Base-by-base conservation (phyloP, 1,140 invertebrate genomes). In the Nomia melanderi region DNA sequence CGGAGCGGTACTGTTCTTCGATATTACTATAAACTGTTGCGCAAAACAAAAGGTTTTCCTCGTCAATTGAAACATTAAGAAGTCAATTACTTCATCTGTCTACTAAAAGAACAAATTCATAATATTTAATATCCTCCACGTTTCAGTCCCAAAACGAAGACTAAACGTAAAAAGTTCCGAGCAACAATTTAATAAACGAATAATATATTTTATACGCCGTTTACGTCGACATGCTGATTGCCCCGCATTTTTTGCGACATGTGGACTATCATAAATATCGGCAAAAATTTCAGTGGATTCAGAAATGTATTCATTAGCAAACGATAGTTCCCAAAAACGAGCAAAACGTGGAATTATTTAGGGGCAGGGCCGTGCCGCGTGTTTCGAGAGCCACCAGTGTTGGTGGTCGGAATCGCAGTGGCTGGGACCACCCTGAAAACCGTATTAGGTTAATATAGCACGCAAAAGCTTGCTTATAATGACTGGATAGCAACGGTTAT, bases 341-440 rank as follows among this genome's bases (percentile, higher is more conserved):
- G 36, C 65, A 41, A 57, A 41, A 57, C 17, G 12, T 31, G 27
- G 39, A 66, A 66, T 74, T 75, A 67, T 57, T 66, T 64, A 57
- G 54, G 33, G 14, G 36, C 66, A 66, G 67, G 39, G 29, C 31
- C 14, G 11, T 39, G 47, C 69, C 36, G 54, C 65, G 31, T 60
- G 64, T 50, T 64, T 33, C 47, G 27, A 36, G 12, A n/a, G 41
- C 73, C 64, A 67, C 64, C 64, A 25, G 17, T n/a, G 41, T 27
- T 47, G 41, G 31, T 53, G 47, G n/a, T 56, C 57, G 56, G 53
- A 60, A 63, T 44, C 67, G 12, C 44, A 27, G 57, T 66, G 62
- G 44, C 63, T 44, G 47, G 78, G 86, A 88, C 86, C 86, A 87
- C 85, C 86, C 82, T 87, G 86, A 79, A 87, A 84, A 82, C 69